A percentile compares a stretch with the other conserved stretches of the same genome.
These are phyloP conservation scores for Brachylomia viminalis DNA, from an alignment of 2,888 invertebrate genomes.

Conservation along the genomic window DNA sequence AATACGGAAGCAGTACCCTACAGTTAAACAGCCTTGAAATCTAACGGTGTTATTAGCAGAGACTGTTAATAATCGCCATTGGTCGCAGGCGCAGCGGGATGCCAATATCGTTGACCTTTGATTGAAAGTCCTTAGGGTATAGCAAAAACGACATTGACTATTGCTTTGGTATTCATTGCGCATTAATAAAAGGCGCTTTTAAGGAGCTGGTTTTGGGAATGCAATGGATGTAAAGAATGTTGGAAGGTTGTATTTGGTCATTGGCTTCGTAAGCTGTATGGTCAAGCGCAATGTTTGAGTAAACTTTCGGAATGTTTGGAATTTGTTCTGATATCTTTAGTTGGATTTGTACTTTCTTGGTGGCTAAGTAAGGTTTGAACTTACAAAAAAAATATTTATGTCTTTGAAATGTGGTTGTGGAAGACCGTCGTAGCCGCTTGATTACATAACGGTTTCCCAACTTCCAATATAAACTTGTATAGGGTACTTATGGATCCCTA, in stretches of 20 bases:
- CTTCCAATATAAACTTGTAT: neutral
- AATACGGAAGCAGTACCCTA: constrained; percentile 29
- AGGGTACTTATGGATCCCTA: neutral
- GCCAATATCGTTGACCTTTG: constrained; percentile 44
- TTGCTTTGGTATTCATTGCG: neutral
- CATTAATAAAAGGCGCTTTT: neutral
- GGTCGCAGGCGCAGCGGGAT: constrained; percentile 55
- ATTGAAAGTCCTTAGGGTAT: constrained; percentile 16
- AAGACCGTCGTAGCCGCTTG: neutral
- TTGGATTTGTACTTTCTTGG: neutral
- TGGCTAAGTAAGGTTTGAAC: neutral
- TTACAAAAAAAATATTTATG: neutral
- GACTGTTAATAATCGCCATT: constrained; percentile 46
- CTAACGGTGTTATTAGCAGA: constrained; percentile 39
- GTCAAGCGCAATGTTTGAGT: constrained; percentile 35
- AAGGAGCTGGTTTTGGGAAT: neutral
- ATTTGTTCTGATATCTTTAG: constrained; percentile 12
- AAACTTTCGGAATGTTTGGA: constrained; percentile 22
- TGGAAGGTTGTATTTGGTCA: neutral
- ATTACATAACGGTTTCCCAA: neutral
- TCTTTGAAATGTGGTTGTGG: neutral
- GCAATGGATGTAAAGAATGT: constrained; percentile 24
- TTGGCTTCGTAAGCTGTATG: constrained; percentile 15
- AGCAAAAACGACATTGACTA: neutral
- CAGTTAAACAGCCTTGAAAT: constrained; percentile 42